These are phyloP conservation scores for Laupala kohalensis DNA, from an alignment of 1,140 invertebrate species.

Conservation along the genomic window DNA sequence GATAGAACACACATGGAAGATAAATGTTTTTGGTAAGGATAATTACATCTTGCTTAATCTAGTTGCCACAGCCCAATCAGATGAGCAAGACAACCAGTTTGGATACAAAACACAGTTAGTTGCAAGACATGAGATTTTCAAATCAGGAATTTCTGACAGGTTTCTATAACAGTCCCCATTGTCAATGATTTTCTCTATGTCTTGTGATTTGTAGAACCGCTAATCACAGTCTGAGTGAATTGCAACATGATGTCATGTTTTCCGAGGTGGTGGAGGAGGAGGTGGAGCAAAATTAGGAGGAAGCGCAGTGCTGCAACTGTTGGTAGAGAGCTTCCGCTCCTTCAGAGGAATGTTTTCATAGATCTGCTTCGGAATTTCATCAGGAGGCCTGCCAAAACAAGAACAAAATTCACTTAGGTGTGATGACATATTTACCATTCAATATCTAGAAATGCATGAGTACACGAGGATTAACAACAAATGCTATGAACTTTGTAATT, in stretches of 20 bases:
- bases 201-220: background rate
- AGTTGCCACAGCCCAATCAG: background rate
- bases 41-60: background rate
- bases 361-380: slow-evolving; percentile 27
- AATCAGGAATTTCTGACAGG: too few relatives aligned
- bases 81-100: background rate
- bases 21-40: background rate
- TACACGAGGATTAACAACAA: too few relatives aligned
- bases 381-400: slow-evolving; percentile 24
- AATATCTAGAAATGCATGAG: too few relatives aligned
- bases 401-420: background rate
- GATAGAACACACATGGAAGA: background rate
- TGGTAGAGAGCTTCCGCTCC: slow-evolving; percentile 22
- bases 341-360: slow-evolving; percentile 31
- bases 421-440: background rate
- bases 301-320: slow-evolving; percentile 23
- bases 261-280: slow-evolving; percentile 24
- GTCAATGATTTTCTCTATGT: too few relatives aligned
- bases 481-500: too few relatives aligned
- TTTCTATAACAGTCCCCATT: too few relatives aligned
- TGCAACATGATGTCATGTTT: slow-evolving; percentile 13
- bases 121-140: background rate
- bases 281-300: slow-evolving; percentile 22
- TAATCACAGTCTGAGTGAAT: background rate
- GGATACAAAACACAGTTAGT: background rate